These are phyloP conservation scores for Melanostoma mellinum DNA, from an alignment of 2,888 invertebrate genomes.

Conservation along the genomic window DNA sequence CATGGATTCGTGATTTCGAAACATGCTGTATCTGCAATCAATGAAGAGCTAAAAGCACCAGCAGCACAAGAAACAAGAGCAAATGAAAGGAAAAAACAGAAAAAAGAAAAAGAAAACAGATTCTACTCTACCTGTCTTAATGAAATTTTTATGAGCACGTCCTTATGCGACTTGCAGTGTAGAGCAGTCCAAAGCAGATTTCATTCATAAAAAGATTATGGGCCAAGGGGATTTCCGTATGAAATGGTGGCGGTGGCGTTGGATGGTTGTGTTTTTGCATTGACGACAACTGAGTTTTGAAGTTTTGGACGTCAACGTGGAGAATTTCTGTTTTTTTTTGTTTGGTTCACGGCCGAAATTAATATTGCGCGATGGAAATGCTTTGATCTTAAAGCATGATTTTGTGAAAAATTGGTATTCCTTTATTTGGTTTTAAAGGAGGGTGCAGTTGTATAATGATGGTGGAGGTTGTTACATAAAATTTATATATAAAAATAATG, in stretches of 20 bases:
- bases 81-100: background rate
- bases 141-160: conserved; percentile 70
- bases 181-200: conserved; percentile 38
- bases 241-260: background rate
- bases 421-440: no score
- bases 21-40: conserved; percentile 68
- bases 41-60: conserved; percentile 42
- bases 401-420: no score
- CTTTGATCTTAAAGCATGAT: no score
- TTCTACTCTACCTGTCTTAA: conserved; percentile 50
- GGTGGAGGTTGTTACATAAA: no score
- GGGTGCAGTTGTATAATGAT: no score
- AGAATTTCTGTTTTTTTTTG: no score
- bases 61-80: background rate
- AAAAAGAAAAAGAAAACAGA: conserved; percentile 10
- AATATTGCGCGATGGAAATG: no score
- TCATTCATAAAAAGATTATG: conserved; percentile 56
- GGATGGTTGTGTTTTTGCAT: conserved; percentile 6
- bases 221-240: conserved; percentile 9
- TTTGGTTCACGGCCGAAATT: no score
- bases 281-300: background rate
- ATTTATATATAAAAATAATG: no score
- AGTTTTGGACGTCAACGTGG: background rate
- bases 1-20: conserved; percentile 26
- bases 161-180: conserved; percentile 37